Evolutionary conservation across 2,888 invertebrate genomes (phyloP), one percentile per base, ranked within the genome.

Genomic region (Acanthacorydalis orientalis): DNA sequence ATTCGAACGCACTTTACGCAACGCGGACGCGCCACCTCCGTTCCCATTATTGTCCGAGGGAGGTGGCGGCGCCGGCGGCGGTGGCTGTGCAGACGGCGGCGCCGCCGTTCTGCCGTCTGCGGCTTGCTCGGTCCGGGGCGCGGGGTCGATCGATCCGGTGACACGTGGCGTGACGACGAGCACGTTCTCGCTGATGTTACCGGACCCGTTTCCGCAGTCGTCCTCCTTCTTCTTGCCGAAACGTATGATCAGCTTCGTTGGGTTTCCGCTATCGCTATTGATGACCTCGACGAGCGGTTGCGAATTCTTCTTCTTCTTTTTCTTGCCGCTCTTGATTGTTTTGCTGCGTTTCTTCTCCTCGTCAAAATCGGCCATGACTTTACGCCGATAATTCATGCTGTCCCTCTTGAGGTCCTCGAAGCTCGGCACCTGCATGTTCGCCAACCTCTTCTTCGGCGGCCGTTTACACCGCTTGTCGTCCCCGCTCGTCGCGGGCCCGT

Each of bases 361-460:
- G 50, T 81, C 81, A 58, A 88, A 87, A 58, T 83, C 82, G 4
- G 85, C 85, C 83, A 87, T 86, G 3, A 90, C 80, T 72, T 76
- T 78, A 52, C 82, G 78, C 12, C 90, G 74, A 64, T 77, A 90
- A 60, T 87, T 88, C 89, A 90, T 89, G 56, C 83, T 86, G 57
- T 89, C 86, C 2, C 87, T 75, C 52, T 80, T 80, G 44, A 88
- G 65, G 58, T 88, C 87, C 63, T 89, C 85, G 53, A 88, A 76
- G 51, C 80, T 80, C 0, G 84, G 84, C 51, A 74, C 77, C 12
- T 74, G 75, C 51, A 73, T 70, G 49, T 68, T 72, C 12, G 88
- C 77, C 10, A 57, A 53, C 60, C 90, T 90, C 66, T 90, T 90
- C 1, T 89, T 89, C 44, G 90, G 90, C 52, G 84, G 64, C 57